Evolutionary conservation across 2,888 invertebrate species (phyloP).

Genomic region (Cerceris ruficornis): DNA sequence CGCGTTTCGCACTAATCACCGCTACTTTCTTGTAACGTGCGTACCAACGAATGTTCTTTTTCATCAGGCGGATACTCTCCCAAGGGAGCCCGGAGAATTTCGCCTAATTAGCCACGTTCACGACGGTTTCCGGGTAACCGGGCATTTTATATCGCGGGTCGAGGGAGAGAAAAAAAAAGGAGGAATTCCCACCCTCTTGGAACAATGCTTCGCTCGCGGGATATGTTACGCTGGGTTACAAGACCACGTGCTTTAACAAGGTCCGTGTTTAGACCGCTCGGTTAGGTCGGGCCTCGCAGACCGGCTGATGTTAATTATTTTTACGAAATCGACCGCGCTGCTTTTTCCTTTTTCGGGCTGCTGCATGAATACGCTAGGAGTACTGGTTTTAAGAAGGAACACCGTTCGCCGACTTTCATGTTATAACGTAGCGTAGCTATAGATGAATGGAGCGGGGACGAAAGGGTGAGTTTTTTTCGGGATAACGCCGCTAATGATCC

Average conservation of each 20-base stretch:
- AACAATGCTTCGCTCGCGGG: slow-evolving; percentile 70
- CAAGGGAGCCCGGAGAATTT: slow-evolving; percentile 53
- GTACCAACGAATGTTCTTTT: slow-evolving; percentile 46
- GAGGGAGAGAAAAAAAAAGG: slow-evolving; percentile 31
- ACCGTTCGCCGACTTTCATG: slow-evolving; percentile 14
- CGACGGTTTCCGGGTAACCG: slow-evolving; percentile 59
- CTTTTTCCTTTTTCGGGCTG: slow-evolving; percentile 54
- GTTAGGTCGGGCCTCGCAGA: slow-evolving; percentile 45
- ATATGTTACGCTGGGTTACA: slow-evolving; percentile 70
- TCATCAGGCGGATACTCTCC: slow-evolving; percentile 45
- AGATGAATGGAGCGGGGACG: background rate
- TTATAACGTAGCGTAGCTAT: slow-evolving; percentile 33
- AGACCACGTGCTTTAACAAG: slow-evolving; percentile 74
- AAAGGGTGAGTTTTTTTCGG: background rate
- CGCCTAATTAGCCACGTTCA: slow-evolving; percentile 62
- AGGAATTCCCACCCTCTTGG: slow-evolving; percentile 58
- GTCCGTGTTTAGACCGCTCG: slow-evolving; percentile 72
- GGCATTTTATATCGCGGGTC: slow-evolving; percentile 59
- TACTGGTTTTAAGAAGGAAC: slow-evolving; percentile 39
- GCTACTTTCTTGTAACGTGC: slow-evolving; percentile 49
- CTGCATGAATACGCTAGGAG: slow-evolving; percentile 20
- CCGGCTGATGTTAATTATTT: slow-evolving; percentile 71
- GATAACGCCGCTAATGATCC: too few species aligned
- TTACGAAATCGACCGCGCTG: slow-evolving; percentile 61
- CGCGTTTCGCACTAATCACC: slow-evolving; percentile 51